These are phyloP conservation scores for Aphaenogaster floridana DNA, from an alignment of 1,140 invertebrate species.

Conservation along the genomic window DNA sequence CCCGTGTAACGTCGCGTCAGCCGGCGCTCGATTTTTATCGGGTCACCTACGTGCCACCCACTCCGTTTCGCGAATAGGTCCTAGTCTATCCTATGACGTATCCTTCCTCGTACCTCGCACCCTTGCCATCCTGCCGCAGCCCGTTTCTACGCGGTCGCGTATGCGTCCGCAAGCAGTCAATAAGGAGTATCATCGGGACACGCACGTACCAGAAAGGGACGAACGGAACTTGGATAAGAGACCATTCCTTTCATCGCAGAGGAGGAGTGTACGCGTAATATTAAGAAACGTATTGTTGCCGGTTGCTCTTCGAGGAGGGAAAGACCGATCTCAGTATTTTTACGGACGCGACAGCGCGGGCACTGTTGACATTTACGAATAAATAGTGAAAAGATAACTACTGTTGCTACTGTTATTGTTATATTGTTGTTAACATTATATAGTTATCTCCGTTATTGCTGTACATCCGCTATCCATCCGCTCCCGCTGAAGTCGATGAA, in stretches of 20 bases:
- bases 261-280: neutral
- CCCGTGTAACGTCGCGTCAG: neutral
- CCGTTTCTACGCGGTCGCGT: conserved; percentile 10
- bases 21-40: conserved; percentile 49
- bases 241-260: neutral
- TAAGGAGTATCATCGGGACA: conserved; percentile 6
- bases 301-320: neutral
- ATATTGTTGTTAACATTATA: conserved; percentile 39
- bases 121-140: conserved; percentile 15
- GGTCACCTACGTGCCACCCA: conserved; percentile 47
- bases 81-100: conserved; percentile 33
- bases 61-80: conserved; percentile 8
- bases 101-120: conserved; percentile 30
- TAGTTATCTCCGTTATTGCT: conserved; percentile 41
- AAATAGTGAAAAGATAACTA: conserved; percentile 20
- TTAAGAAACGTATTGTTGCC: neutral
- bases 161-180: conserved; percentile 43
- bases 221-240: neutral
- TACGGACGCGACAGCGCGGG: conserved; percentile 22
- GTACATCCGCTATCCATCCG: neutral
- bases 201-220: conserved; percentile 12
- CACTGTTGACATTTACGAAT: conserved; percentile 26
- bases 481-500: conserved; percentile 5
- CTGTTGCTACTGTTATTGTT: conserved; percentile 18
- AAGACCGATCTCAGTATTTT: conserved; percentile 35